Base-by-base conservation (phyloP, 2,888 invertebrate genomes). In the Drosophila meridionalis region DNA sequence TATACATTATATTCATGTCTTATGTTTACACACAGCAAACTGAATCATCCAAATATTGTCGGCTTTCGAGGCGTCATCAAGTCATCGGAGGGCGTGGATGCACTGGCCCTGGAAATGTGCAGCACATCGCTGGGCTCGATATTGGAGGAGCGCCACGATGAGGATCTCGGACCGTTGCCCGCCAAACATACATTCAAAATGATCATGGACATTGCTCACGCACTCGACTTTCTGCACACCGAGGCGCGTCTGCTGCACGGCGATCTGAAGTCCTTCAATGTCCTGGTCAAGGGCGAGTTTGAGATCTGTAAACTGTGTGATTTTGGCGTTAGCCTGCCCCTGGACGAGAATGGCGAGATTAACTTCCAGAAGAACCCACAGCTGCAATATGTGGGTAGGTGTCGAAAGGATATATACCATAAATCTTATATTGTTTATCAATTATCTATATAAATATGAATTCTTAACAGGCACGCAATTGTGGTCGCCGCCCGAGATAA, bases 241-340 rank as follows among this genome's bases (percentile, higher is more conserved):
- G 95, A 94, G 73, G 95, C 95, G 60, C 94, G 94, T 60, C 93
- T 97, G 48, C 92, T 98, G 9, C 98, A 98, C 73, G 97, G 97
- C 36, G 98, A 98, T 91, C 94, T 98, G 45, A 97, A 98, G 93
- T 97, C 97, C 0, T 96, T 95, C 90, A 98, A 98, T 91, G 93
- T 98, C 48, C 94, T 98, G 1, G 94, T 97, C 1, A 96, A 97
- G 76, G 96, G 95, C 12, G 95, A 97, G 89, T 97, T 96, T 91
- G 94, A 94, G 36, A 94, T 94, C 2, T 96, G 97, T 78, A 97
- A 98, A 92, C 93, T 97, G 26, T 97, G 97, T 84, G 97, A 97
- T 93, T 97, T 97, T 91, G 97, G 97, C 4, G 97, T 97, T n/a
- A 95, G 96, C 32, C 85, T 97, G 71, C 96, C 96, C 0, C 91